Conservation (phyloP, 1,140 invertebrate species). For the Hypothenemus hampei region DNA sequence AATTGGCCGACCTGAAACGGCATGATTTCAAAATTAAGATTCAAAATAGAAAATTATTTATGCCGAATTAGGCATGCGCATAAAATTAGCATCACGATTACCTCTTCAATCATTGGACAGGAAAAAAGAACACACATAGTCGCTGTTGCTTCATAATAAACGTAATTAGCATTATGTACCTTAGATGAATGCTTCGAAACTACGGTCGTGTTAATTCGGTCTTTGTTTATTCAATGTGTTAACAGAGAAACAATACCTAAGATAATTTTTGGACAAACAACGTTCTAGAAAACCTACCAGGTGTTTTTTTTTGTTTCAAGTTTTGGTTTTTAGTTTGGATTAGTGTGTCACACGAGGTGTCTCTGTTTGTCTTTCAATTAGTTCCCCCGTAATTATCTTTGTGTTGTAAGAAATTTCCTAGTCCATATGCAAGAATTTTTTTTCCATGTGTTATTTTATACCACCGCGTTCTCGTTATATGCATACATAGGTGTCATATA, state of each 20-base stretch:
- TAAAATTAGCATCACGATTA: conserved; percentile 17
- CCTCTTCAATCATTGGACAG: conserved; percentile 14
- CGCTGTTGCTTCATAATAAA: conserved; percentile 10
- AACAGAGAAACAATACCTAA: conserved; percentile 18
- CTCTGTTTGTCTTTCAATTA: no score
- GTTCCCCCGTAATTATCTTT: no score
- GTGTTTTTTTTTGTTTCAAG: conserved; percentile 1
- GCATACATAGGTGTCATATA: conserved; percentile 15
- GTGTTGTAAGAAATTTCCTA: no score
- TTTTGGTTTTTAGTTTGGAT: conserved; percentile 8
- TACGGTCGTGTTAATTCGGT: conserved; percentile 4
- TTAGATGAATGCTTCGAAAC: neutral
- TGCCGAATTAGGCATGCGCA: conserved; percentile 17
- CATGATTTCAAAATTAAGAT: conserved; percentile 16
- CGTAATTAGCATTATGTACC: conserved; percentile 17
- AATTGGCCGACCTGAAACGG: neutral
- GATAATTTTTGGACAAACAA: conserved; percentile 8
- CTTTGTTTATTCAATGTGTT: conserved; percentile 10
- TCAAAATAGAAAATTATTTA: conserved; percentile 13
- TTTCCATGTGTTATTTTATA: conserved; percentile 7
- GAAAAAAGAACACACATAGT: conserved; percentile 5
- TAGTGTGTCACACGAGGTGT: conserved; percentile 2
- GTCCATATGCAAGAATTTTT: no score
- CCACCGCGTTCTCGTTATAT: conserved; percentile 1
- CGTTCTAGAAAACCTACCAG: conserved; percentile 7